Base-by-base conservation (phyloP, 1,140 invertebrate species). In the Rhizoglyphus robini region DNA sequence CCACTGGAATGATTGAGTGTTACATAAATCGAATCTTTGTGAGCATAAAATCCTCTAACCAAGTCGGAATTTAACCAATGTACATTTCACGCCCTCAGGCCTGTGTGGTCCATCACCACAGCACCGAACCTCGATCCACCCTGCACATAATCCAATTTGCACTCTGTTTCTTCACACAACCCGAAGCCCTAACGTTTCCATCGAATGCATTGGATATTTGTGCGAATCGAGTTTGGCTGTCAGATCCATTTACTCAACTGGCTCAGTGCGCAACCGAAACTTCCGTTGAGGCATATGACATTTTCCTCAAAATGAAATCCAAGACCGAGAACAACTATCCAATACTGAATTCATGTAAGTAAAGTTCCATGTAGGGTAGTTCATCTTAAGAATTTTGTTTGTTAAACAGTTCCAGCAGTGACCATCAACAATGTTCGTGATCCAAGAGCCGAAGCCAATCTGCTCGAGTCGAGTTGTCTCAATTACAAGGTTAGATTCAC, bases 91-190 rank as follows among this genome's bases (percentile, higher is more conserved):
- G n/a, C 18, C 8, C 36, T 41, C 8, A 41, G 36, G 63, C 65
- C 29, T 66, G 65, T 66, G 60, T 32, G 13, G 51, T 25, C 27
- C 8, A 63, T 29, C 29, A 41, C n/a, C 65, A 66, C 34, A 15
- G 30, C 11, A 18, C 5, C n/a, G 62, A 66, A 66, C 63, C 30
- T 47, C 2, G 31, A 41, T 23, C n/a, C 4, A 3, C 13, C 8
- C 27, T 20, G 34, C 65, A 65, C 38, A 15, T 66, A 1, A 20
- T 63, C 32, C 23, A 59, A 47, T 64, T 66, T 38, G 29, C 46
- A 13, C n/a, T 66, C 25, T 66, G 65, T 27, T 66, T 66, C 34
- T 59, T 64, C 48, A 47, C 18, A 30, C 2, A 65, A 15, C 23
- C 11, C 5, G 30, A 59, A 65, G 20, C 13, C 11, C 11, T 2